phyloP scores from a whole-genome alignment of 2,888 invertebrate species.

The Cactoblastis cactorum region DNA sequence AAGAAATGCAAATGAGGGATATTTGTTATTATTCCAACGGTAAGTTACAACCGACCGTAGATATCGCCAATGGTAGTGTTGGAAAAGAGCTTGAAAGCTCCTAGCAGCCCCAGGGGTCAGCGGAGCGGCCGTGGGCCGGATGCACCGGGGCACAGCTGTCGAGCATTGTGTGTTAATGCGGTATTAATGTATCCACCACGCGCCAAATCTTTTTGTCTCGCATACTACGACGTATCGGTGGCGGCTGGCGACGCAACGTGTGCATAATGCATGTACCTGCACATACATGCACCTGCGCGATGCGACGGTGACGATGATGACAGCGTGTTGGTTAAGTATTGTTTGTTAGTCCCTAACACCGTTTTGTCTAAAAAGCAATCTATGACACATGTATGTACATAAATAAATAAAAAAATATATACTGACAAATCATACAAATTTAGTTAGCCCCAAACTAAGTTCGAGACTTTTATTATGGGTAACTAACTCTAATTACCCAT shows the following conservation, averaged over 20 bases:
- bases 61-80: background rate
- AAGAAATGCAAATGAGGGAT: no score
- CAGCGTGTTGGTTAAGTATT: background rate
- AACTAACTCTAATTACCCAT: no score
- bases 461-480: no score
- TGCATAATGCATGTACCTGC: constrained; percentile 9
- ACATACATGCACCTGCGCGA: background rate
- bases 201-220: constrained; percentile 13
- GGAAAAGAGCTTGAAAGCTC: background rate
- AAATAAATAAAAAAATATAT: no score
- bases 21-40: no score
- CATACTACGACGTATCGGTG: background rate
- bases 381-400: no score
- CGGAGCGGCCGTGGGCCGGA: background rate
- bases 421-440: no score
- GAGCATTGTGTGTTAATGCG: constrained; percentile 54
- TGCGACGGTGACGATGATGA: background rate
- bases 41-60: no score
- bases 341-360: no score
- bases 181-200: constrained; percentile 21
- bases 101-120: background rate
- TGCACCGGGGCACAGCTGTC: constrained; percentile 32
- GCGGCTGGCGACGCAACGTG: background rate
- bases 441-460: no score
- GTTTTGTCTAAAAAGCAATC: no score